Evolutionary conservation across 1,140 invertebrate genomes (phyloP).

Genomic region (silkworm (Bombyx mori)): ASM3026992v2 NC_085110.1:17164001-17164500

Average conservation of each 20-base stretch:
- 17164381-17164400: constrained; percentile 52
- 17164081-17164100: too few relatives aligned
- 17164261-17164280: constrained; percentile 26
- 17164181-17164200: constrained; percentile 47
- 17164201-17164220: constrained; percentile 60
- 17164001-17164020: too few relatives aligned
- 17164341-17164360: too few relatives aligned
- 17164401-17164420: constrained; percentile 63
- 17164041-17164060: too few relatives aligned
- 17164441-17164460: constrained; percentile 47
- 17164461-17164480: constrained; percentile 55
- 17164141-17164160: too few relatives aligned
- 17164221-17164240: constrained; percentile 44
- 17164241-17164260: constrained; percentile 55
- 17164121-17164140: too few relatives aligned
- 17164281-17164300: background rate
- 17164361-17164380: too few relatives aligned
- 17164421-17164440: constrained; percentile 38
- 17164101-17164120: too few relatives aligned
- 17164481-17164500: constrained; percentile 68
- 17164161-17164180: constrained; percentile 10
- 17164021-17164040: too few relatives aligned
- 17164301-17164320: too few relatives aligned
- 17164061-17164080: too few relatives aligned
- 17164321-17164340: too few relatives aligned